These are phyloP conservation scores for Caenorhabditis zanzibari DNA, from an alignment of 2,888 invertebrate species.

Conservation along the genomic window DNA sequence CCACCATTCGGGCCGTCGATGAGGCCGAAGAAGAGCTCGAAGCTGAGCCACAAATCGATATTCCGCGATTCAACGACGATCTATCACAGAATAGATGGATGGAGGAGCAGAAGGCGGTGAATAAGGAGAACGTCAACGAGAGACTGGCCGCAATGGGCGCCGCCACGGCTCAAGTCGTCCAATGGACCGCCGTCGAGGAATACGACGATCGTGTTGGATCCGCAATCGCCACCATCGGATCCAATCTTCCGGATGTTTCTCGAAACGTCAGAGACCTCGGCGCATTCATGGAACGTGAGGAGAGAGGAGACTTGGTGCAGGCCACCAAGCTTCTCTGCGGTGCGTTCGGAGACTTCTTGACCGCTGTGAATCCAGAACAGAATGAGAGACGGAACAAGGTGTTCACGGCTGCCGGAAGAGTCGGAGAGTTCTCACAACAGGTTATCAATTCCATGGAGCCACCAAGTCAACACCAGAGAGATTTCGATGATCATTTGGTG, in stretches of 20 bases:
- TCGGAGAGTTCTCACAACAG: slow-evolving; percentile 94
- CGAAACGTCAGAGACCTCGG: slow-evolving; percentile 94
- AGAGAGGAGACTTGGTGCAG: slow-evolving; percentile 86
- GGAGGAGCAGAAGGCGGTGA: slow-evolving; percentile 88
- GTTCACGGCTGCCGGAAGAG: slow-evolving; percentile 94
- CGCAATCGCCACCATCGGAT: slow-evolving; percentile 97
- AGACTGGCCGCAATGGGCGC: slow-evolving; percentile 99
- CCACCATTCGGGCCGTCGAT: slow-evolving; percentile 92
- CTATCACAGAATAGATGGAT: slow-evolving; percentile 67
- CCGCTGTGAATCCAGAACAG: slow-evolving; percentile 95
- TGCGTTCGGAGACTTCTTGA: slow-evolving; percentile 93
- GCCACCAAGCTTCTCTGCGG: slow-evolving; percentile 94
- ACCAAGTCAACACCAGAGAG: slow-evolving; percentile 87
- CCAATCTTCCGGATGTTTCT: slow-evolving; percentile 96
- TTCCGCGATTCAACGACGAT: slow-evolving; percentile 81
- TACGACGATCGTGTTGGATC: slow-evolving; percentile 94
- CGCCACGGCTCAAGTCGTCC: slow-evolving; percentile 96
- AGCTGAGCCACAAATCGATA: slow-evolving; percentile 80
- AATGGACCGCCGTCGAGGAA: slow-evolving; percentile 91
- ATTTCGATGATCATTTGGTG: slow-evolving; percentile 90
- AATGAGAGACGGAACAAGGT: slow-evolving; percentile 87
- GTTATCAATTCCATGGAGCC: slow-evolving; percentile 92
- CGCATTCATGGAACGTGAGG: slow-evolving; percentile 90
- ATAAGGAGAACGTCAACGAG: slow-evolving; percentile 96
- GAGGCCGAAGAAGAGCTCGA: slow-evolving; percentile 88